phyloP scores from a whole-genome alignment of 1,140 invertebrate species.

The Mycetomoellerius zeteki region DNA sequence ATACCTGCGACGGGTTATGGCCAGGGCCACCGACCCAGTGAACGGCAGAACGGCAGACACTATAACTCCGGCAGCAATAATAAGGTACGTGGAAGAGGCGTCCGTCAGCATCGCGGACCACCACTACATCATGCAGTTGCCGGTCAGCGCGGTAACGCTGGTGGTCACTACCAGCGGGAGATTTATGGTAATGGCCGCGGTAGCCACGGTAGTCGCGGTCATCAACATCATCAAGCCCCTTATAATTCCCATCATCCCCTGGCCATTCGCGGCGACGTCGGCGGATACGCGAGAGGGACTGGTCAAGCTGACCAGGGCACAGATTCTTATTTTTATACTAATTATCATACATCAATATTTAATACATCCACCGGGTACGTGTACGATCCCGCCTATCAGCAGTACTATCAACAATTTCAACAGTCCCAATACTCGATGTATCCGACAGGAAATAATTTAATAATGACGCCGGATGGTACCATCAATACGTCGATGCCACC shows the following conservation, averaged over 20 bases:
- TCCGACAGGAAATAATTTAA: conserved; percentile 74
- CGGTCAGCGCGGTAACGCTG: conserved; percentile 58
- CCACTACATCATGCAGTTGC: conserved; percentile 73
- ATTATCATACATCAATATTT: conserved; percentile 77
- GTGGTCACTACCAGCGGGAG: conserved; percentile 74
- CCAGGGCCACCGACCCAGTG: conserved; percentile 74
- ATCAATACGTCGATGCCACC: conserved; percentile 85
- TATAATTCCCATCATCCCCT: conserved; percentile 62
- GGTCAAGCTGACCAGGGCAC: conserved; percentile 34
- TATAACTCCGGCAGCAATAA: conserved; percentile 86
- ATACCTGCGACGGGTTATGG: conserved; percentile 51
- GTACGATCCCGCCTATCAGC: conserved; percentile 81
- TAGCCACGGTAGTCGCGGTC: conserved; percentile 63
- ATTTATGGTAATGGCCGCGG: conserved; percentile 71
- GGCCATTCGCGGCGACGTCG: conserved; percentile 68
- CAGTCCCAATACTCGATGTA: conserved; percentile 76
- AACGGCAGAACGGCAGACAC: conserved; percentile 84
- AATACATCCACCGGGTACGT: conserved; percentile 69
- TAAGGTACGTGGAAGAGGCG: conserved; percentile 86
- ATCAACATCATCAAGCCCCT: conserved; percentile 53
- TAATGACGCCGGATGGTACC: conserved; percentile 80
- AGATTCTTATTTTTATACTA: conserved; percentile 77
- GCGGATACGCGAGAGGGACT: conserved; percentile 52
- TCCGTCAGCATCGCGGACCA: conserved; percentile 77
- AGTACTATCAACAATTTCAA: conserved; percentile 79